Base-by-base conservation (phyloP, 2,113 vertebrate genomes). In the Tetrao urogallus region DNA sequence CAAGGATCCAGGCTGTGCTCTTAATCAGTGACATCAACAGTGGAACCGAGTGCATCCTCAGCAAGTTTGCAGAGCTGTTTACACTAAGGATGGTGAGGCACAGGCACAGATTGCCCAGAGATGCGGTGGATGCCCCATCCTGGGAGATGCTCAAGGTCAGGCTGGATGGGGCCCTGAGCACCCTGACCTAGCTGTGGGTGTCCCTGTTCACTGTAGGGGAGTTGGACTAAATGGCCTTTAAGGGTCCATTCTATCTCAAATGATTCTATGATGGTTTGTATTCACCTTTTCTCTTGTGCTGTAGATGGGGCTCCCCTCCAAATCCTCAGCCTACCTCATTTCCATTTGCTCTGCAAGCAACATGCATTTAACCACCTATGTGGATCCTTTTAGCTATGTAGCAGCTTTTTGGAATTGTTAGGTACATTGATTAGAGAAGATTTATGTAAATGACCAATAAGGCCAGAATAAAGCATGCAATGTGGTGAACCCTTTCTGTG, bases 391-490 rank as follows among this genome's bases (percentile, higher is more conserved):
- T 73, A 82, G 15, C 69, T 77, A 12, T 1, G 2, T 56, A 81
- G 60, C 48, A 34, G 8, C 45, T 85, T 94, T 75, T 47, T 22
- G 24, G 63, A 84, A 71, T 52, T 75, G 86, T 76, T 56, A 77
- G 50, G 67, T 57, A 52, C 67, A 74, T 6, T 14, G 72, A 83
- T 83, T 88, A 52, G 74, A 40, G 82, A 77, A 89, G 28, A 64
- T 88, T 82, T 79, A 74, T 42, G 42, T 63, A 87, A 86, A 86
- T 84, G 61, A 88, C 72, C 79, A 94, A 58, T 15, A 43, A 88
- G 58, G 64, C 43, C 65, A 61, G 73, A 84, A 88, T 38, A 82
- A 78, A 90, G 28, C 47, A 38, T 17, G 64, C 57, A 69, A 43
- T 1, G 0, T 40, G 24, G 30, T 77, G 82, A 71, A 45, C 47